phyloP scores from a whole-genome alignment of 2,113 vertebrate genomes.

The Prolemur simus region DNA sequence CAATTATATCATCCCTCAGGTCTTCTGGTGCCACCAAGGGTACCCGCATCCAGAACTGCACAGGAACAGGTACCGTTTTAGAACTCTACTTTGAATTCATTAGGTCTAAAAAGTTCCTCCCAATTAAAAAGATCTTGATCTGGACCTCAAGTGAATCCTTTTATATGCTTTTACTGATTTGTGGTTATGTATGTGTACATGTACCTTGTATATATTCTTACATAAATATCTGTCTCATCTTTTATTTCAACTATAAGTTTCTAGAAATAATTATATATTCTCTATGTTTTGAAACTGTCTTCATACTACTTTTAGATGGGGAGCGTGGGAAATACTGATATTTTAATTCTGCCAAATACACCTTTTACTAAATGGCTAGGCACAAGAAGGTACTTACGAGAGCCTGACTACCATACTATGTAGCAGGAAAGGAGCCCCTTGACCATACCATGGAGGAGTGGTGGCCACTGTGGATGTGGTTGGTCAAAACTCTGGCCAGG shows the following conservation, averaged over 20 bases:
- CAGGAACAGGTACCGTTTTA: neutral
- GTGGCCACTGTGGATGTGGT: conserved; percentile 94
- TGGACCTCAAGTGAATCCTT: neutral
- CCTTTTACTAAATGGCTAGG: neutral
- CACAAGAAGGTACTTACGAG: neutral
- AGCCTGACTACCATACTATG: neutral
- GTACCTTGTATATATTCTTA: neutral
- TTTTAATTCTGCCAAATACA: conserved; percentile 22
- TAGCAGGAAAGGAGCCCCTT: neutral
- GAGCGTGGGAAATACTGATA: neutral
- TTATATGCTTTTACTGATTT: neutral
- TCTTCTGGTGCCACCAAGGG: conserved; percentile 90
- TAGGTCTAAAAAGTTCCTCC: neutral
- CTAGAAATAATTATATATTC: conserved; percentile 9
- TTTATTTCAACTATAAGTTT: neutral
- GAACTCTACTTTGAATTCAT: neutral
- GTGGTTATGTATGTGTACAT: neutral
- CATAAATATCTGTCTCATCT: neutral
- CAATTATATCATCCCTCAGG: conserved; percentile 90
- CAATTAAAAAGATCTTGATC: conserved; percentile 32
- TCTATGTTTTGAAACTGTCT: neutral
- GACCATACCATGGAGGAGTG: conserved; percentile 94
- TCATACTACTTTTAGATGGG: neutral
- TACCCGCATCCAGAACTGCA: conserved; percentile 94
- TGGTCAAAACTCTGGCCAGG: conserved; percentile 90